Conservation (phyloP, 1,140 invertebrate genomes). For the Bombus sylvicola region DNA sequence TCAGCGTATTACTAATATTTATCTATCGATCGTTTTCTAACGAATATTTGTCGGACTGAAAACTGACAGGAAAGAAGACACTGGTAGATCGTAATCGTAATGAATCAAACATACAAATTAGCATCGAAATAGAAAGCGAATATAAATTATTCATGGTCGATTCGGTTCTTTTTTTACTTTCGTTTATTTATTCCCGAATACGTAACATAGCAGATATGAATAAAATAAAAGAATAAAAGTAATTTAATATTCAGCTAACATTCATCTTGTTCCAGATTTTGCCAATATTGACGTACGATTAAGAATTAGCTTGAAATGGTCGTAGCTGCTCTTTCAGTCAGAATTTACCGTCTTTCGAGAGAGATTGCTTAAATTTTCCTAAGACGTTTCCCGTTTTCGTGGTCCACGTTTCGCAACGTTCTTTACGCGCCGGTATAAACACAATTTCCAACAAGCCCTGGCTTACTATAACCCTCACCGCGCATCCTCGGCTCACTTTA, state of each 20-base stretch:
- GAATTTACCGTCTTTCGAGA: neutral
- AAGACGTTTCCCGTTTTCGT: conserved; percentile 42
- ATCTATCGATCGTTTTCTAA: no score
- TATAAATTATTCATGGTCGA: no score
- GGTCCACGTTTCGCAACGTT: conserved; percentile 55
- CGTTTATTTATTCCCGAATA: no score
- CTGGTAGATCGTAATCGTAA: no score
- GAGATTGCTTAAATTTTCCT: conserved; percentile 52
- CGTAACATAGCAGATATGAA: no score
- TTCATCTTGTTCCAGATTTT: neutral
- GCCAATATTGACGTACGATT: neutral
- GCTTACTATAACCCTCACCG: conserved; percentile 47
- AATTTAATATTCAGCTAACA: neutral
- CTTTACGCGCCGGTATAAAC: conserved; percentile 68
- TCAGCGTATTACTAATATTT: no score
- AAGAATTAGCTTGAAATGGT: neutral
- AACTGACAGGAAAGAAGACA: no score
- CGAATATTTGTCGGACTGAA: no score
- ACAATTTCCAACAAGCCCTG: conserved; percentile 63
- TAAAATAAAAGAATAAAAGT: no score
- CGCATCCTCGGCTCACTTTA: conserved; percentile 62
- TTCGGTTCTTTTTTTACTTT: no score
- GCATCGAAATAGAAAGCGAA: no score
- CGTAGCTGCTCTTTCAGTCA: neutral
- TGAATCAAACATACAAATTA: no score